A percentile compares a stretch with the other conserved stretches of the same genome.
Conservation (phyloP, 2,888 invertebrate genomes). For the Drosophila parthenogenetica region DNA sequence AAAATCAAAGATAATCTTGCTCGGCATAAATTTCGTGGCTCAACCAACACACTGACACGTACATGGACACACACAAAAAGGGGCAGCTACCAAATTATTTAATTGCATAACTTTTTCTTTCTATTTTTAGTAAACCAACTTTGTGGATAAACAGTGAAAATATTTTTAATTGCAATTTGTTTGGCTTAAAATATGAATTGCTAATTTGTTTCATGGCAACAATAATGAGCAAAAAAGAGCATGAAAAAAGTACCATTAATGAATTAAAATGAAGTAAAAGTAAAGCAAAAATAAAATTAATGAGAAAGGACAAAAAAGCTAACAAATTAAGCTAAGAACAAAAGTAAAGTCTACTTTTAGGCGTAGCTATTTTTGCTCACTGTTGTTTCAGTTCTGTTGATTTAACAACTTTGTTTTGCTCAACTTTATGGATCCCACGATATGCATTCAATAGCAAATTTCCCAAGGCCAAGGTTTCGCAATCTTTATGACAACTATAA, state of each 20-base stretch:
- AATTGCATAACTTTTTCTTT: conserved; percentile 28
- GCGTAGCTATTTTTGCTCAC: background rate
- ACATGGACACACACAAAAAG: background rate
- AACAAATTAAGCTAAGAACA: background rate
- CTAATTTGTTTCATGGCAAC: conserved; percentile 40
- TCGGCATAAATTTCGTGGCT: conserved; percentile 31
- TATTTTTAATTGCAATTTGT: conserved; percentile 54
- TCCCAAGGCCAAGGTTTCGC: conserved; percentile 28
- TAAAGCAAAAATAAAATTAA: background rate
- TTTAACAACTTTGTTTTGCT: conserved; percentile 26
- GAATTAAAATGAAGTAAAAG: background rate
- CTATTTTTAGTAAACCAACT: background rate
- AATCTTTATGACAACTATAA: conserved; percentile 35
- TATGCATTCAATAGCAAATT: conserved; percentile 11
- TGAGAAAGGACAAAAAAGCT: no score
- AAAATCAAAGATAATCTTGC: conserved; percentile 34
- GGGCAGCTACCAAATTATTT: background rate
- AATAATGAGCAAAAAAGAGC: conserved; percentile 9
- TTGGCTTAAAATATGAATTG: conserved; percentile 48
- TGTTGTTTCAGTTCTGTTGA: background rate
- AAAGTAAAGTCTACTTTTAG: background rate
- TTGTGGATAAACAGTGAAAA: conserved; percentile 22
- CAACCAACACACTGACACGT: background rate
- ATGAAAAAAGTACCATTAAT: background rate
- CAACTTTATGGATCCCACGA: conserved; percentile 1